Percentiles rank a stretch among this genome's conserved stretches.
Conservation (phyloP, 2,888 invertebrate genomes). For the Lithophane socia region DNA sequence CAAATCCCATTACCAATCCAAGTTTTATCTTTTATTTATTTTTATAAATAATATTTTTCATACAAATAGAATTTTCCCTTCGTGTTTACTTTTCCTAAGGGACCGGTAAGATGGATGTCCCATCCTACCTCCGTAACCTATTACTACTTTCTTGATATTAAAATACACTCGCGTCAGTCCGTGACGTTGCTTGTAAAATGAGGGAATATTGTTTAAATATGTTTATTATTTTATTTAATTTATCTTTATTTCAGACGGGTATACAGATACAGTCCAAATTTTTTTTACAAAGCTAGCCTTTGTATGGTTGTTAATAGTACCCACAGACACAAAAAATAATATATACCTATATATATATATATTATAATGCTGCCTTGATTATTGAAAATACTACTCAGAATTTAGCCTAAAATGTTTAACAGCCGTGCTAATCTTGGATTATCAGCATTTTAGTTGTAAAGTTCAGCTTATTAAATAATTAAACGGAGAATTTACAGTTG, state of each 20-base stretch:
- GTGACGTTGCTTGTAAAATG: constrained; percentile 20
- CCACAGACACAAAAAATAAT: no score
- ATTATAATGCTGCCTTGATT: neutral
- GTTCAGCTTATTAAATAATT: neutral
- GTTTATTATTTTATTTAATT: no score
- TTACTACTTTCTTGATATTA: constrained; percentile 54
- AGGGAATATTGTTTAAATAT: neutral
- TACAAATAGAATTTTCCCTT: constrained; percentile 51
- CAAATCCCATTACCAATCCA: constrained; percentile 48
- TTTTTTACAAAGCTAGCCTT: no score
- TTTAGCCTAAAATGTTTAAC: neutral
- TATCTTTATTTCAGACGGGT: no score
- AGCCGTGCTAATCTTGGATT: no score
- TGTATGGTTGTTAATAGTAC: no score
- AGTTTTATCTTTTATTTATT: constrained; percentile 41
- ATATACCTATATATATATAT: no score
- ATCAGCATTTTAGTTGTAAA: neutral
- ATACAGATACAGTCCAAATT: no score
- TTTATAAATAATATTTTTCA: constrained; percentile 51
- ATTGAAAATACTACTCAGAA: neutral
- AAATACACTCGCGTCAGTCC: constrained; percentile 48
- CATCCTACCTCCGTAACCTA: constrained; percentile 35
- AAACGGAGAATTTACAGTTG: neutral
- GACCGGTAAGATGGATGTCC: constrained; percentile 62
- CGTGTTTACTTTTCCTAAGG: constrained; percentile 58